Conservation (phyloP, 2,113 vertebrate genomes). For the Eretmodus cyanostictus region DNA sequence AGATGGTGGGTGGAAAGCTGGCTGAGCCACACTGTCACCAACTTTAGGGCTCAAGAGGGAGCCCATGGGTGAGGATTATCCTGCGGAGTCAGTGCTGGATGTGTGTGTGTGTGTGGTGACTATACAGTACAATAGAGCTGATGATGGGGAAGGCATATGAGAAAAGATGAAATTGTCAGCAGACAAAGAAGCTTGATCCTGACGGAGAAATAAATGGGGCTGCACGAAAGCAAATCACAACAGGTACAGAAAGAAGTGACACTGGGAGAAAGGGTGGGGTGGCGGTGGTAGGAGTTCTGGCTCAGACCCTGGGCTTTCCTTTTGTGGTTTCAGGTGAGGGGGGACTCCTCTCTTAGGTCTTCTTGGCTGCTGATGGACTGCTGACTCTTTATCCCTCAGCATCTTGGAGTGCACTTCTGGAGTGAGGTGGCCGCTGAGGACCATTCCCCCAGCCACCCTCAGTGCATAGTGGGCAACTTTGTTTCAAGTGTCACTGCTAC, state of each 20-base stretch:
- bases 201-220: conserved; percentile 10
- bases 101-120: background rate
- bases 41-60: conserved; percentile 29
- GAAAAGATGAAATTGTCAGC: conserved; percentile 2
- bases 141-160: background rate
- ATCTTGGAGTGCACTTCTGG: conserved; percentile 31
- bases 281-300: background rate
- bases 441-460: conserved; percentile 28
- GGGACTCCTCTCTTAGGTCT: conserved; percentile 28
- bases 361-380: conserved; percentile 31
- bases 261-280: background rate
- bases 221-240: conserved; percentile 2
- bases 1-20: conserved; percentile 38
- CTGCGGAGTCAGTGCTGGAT: conserved; percentile 4
- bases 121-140: conserved; percentile 8
- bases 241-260: background rate
- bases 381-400: conserved; percentile 23
- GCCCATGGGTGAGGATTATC: conserved; percentile 27
- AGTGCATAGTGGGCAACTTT: conserved; percentile 46
- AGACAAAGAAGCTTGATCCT: conserved; percentile 9
- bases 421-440: conserved; percentile 5
- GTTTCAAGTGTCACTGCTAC: conserved; percentile 49
- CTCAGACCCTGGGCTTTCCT: background rate
- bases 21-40: conserved; percentile 36
- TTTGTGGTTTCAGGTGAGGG: background rate